Evolutionary conservation across 2,113 vertebrate genomes (phyloP).

Genomic region (Mixornis gularis): DNA sequence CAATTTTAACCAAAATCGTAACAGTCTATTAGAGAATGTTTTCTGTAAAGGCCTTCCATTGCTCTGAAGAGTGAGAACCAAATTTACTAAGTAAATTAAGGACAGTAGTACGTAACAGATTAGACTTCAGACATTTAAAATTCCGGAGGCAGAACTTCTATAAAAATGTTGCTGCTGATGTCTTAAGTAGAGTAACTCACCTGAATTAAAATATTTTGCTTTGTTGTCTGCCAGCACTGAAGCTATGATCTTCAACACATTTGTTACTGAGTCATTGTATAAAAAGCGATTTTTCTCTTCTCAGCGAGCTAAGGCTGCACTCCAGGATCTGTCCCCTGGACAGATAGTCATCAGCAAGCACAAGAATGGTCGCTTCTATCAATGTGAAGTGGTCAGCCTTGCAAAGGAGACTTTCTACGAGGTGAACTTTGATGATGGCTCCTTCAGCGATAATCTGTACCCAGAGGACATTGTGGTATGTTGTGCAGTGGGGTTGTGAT

Average conservation of each 20-base stretch:
- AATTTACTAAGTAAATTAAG: background rate
- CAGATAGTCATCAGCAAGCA: constrained; percentile 97
- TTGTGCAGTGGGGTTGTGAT: background rate
- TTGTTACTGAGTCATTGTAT: background rate
- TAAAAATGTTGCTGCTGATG: background rate
- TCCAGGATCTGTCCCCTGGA: constrained; percentile 88
- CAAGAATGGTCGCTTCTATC: constrained; percentile 97
- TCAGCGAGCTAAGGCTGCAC: constrained; percentile 86
- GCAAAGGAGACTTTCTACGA: constrained; percentile 96
- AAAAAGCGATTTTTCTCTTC: background rate
- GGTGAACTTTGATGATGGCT: constrained; percentile 97
- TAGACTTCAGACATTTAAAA: background rate
- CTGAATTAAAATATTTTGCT: background rate
- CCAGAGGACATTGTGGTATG: constrained; percentile 96
- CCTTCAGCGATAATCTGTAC: constrained; percentile 96
- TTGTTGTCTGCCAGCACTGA: background rate
- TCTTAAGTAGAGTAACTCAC: background rate
- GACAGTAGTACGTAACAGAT: background rate
- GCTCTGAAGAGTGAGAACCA: background rate
- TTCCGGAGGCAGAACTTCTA: background rate
- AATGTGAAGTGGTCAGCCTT: constrained; percentile 92
- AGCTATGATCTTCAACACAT: background rate
- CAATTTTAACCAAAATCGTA: background rate
- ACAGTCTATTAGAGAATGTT: background rate
- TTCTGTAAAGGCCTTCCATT: background rate